Evolutionary conservation across 1,140 invertebrate species (phyloP), one percentile per base, ranked within the genome.

Genomic region (Bombus affinis): DNA sequence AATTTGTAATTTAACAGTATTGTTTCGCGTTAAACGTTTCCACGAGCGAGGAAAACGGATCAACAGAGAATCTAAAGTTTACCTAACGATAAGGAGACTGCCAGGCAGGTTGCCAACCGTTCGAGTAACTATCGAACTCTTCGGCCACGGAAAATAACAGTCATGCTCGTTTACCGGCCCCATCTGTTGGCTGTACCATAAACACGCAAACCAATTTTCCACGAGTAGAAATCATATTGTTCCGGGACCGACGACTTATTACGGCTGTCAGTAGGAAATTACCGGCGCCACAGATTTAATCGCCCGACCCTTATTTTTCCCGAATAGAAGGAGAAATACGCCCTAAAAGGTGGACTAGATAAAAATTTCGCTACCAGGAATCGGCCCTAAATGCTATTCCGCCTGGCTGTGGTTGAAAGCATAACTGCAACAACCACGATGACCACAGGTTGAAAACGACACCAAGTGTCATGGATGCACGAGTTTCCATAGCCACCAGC

Each of bases 281-380:
- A 93, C 93, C 94, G 94, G 94, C 92, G 91, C 93, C 92, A 82
- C 77, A 73, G 79, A 87, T 91, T 92, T 94, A 94, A 94, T 94
- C 90, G 88, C 35, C 71, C 78, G 39, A 25, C 59, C 57, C 74
- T 84, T 75, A n/a, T 84, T 85, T 91, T 83, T 83, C 72, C 32
- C 15, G 68, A 18, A 10, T 13, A 28, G 6, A 28, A 35, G 66
- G 35, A 53, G 22, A 4, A 65, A 75, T 12, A 22, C 44, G 2
- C n/a, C 12, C 15, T 22, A 12, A 3, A 22, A 57, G 35, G 28
- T 59, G 71, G 76, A 35, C 62, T 62, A n/a, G 84, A 59, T 89
- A 76, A 83, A 89, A 62, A 62, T n/a, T 12, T 28, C 28, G 59
- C 10, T n/a, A 22, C 12, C 53, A 47, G 74, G 44, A 71, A 79